Conservation (phyloP, 2,797 vertebrate species). For the Toxotes lorentzi region DNA sequence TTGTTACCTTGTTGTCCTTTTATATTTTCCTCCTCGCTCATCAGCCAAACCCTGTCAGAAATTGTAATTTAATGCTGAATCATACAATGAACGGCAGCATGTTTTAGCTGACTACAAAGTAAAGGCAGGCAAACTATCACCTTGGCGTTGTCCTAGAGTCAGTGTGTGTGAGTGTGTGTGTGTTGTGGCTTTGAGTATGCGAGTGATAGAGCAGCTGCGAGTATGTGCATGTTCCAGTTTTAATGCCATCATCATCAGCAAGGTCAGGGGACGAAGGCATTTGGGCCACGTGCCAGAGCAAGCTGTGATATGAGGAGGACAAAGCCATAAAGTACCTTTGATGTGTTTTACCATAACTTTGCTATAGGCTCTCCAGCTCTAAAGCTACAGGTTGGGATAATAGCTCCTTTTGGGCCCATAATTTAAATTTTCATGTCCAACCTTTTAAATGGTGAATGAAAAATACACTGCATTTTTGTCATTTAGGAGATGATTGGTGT, state of each 20-base stretch:
- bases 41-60: constrained; percentile 55
- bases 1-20: constrained; percentile 55
- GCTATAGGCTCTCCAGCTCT: constrained; percentile 59
- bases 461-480: constrained; percentile 42
- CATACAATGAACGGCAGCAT: constrained; percentile 30
- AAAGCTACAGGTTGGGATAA: constrained; percentile 61
- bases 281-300: constrained; percentile 65
- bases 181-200: constrained; percentile 5
- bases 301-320: constrained; percentile 67
- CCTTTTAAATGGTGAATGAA: constrained; percentile 52
- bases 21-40: constrained; percentile 44
- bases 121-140: constrained; percentile 53
- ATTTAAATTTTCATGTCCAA: constrained; percentile 66
- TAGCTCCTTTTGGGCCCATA: constrained; percentile 61
- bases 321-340: constrained; percentile 70
- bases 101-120: constrained; percentile 68
- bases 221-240: constrained; percentile 65
- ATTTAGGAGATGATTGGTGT: constrained; percentile 60
- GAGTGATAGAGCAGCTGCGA: constrained; percentile 16
- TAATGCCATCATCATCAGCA: constrained; percentile 73
- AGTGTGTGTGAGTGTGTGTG: constrained; percentile 5
- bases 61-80: constrained; percentile 65
- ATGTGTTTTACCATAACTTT: constrained; percentile 72
- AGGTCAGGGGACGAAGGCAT: constrained; percentile 66
- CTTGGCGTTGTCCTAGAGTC: constrained; percentile 47